Base-by-base conservation (phyloP, 2,888 invertebrate species). In the Cerastoderma edule region DNA sequence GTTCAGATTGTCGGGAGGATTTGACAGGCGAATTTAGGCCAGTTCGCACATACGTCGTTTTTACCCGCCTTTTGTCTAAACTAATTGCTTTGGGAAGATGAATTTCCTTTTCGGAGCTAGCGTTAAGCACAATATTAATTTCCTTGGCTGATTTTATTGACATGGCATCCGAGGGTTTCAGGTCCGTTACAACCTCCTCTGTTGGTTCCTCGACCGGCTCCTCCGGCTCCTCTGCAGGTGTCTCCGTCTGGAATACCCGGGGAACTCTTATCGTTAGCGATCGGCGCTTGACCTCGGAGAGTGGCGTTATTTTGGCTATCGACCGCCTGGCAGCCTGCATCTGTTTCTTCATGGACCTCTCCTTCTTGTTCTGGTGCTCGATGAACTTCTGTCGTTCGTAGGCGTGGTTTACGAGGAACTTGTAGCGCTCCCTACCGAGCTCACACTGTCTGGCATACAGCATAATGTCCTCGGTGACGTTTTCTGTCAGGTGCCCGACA, bases 401-500 rank as follows among this genome's bases (percentile, higher is more conserved):
- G 6, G 82, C 83, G 64, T 78, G 87, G 39, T 88, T 85, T 2
- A 85, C 60, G 19, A 89, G 77, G 68, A 89, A 90, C 66, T 90
- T 90, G 78, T 90, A 89, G 22, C 91, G 72, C 79, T 90, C 91
- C 27, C 88, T 86, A n/a, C 90, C 90, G 13, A 91, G 83, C 50
- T 91, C 91, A 77, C 86, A 80, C 54, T 91, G 77, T 71, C 88
- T 85, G 4, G 89, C 69, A 33, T 86, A 87, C 6, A 91, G 77
- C 85, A 91, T 83, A 33, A 91, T 75, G 44, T 90, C 88, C 71
- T 91, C 91, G 0, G 91, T 91, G 5, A 91, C 88, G 70, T 91
- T 91, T 74, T 90, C 91, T 13, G 87, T 81, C 10, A 90, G 81
- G 60, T 85, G 85, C 4, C 90, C 90, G 0, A 88, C 85, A 75